phyloP scores from a whole-genome alignment of 2,888 invertebrate genomes.

The Apotomis betuletana region DNA sequence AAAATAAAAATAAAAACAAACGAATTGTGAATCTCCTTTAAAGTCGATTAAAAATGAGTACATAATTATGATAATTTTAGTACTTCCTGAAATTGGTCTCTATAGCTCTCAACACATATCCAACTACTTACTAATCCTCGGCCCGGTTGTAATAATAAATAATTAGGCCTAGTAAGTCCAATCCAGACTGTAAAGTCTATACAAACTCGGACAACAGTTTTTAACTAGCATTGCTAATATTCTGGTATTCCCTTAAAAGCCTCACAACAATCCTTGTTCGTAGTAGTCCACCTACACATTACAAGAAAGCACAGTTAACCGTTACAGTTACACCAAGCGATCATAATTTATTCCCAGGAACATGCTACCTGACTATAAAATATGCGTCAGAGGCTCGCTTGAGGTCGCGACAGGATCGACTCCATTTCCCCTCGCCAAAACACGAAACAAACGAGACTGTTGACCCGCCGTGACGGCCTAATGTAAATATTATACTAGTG shows the following conservation, averaged over 20 bases:
- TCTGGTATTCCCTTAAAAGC: not conserved
- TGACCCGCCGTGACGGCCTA: conserved; percentile 22
- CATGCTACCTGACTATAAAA: conserved; percentile 11
- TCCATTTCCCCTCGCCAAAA: conserved; percentile 24
- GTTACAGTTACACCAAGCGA: not conserved
- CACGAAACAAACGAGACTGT: conserved; percentile 15
- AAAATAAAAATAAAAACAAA: no score
- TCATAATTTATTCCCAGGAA: conserved; percentile 19
- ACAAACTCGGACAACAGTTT: no score
- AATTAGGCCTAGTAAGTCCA: no score
- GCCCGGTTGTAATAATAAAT: no score
- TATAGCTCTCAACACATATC: no score
- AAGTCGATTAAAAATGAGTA: no score
- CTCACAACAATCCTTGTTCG: not conserved
- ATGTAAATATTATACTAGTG: conserved; percentile 31
- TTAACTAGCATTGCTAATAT: no score
- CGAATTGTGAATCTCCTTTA: no score
- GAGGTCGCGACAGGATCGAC: conserved; percentile 13
- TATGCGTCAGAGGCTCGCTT: conserved; percentile 4
- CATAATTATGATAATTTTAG: no score
- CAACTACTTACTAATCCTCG: no score
- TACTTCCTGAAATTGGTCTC: no score
- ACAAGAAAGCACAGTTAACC: not conserved
- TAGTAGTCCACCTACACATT: not conserved
- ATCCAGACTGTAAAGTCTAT: no score